Percentiles rank a stretch among this genome's conserved stretches.
Conservation (phyloP, 2,113 vertebrate genomes). For the Hystrix brachyura region DNA sequence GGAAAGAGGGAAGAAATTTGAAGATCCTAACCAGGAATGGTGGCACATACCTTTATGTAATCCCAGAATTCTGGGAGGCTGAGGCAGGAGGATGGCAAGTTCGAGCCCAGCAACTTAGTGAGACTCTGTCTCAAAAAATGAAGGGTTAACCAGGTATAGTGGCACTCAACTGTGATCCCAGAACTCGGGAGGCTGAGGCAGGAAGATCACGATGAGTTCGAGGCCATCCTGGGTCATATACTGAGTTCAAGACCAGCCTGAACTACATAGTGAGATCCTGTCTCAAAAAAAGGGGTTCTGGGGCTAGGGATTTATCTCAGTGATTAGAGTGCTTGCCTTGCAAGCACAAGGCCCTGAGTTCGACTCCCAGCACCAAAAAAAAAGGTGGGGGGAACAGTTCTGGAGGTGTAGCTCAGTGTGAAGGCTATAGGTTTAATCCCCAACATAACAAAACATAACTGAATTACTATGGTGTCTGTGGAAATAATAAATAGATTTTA, state of each 20-base stretch:
- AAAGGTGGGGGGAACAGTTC: too few relatives aligned
- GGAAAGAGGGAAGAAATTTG: slow-evolving; percentile 25
- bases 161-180: too few relatives aligned
- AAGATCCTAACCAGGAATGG: not conserved
- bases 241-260: too few relatives aligned
- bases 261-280: too few relatives aligned
- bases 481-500: slow-evolving; percentile 12
- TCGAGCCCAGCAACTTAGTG: not conserved
- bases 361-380: too few relatives aligned
- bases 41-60: not conserved
- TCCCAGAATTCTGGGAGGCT: not conserved
- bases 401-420: not conserved
- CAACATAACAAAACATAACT: not conserved
- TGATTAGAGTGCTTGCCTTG: too few relatives aligned
- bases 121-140: not conserved
- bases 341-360: too few relatives aligned
- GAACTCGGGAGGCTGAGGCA: too few relatives aligned
- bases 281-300: too few relatives aligned
- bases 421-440: not conserved
- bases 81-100: not conserved
- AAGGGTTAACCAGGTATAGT: not conserved
- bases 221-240: too few relatives aligned
- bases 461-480: slow-evolving; percentile 11
- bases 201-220: too few relatives aligned
- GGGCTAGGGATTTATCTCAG: too few relatives aligned